Percentiles rank a stretch among this genome's conserved stretches.
Conservation (phyloP, 2,113 vertebrate species). For the Cacatua alba region DNA sequence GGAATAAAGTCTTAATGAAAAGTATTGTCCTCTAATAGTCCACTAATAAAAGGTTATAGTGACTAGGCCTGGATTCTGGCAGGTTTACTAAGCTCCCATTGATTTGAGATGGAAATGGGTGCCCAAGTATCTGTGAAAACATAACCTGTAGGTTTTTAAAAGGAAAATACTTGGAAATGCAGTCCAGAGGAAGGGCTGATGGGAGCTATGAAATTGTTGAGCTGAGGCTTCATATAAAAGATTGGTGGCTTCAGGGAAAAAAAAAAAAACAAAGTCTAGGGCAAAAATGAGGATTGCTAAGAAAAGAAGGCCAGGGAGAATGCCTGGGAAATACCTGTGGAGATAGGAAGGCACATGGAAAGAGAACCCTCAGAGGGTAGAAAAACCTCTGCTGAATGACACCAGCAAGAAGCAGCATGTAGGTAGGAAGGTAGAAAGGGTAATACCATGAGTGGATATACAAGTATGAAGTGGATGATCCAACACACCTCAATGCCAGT, state of each 20-base stretch:
- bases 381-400: background rate
- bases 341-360: background rate
- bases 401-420: background rate
- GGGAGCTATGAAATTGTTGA: background rate
- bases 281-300: background rate
- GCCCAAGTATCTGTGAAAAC: background rate
- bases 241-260: background rate
- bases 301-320: background rate
- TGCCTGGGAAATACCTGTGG: background rate
- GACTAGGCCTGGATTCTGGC: background rate
- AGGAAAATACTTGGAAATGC: background rate
- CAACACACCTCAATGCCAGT: background rate
- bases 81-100: background rate
- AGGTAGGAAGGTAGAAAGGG: background rate
- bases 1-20: background rate
- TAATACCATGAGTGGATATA: background rate
- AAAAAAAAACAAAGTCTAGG: no score
- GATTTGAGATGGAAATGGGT: background rate
- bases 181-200: background rate
- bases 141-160: background rate
- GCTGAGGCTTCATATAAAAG: background rate
- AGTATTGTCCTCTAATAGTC: background rate
- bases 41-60: background rate
- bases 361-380: background rate
- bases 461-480: background rate